Evolutionary conservation across 2,888 invertebrate genomes (phyloP).

Genomic region (Torymus texanus): DNA sequence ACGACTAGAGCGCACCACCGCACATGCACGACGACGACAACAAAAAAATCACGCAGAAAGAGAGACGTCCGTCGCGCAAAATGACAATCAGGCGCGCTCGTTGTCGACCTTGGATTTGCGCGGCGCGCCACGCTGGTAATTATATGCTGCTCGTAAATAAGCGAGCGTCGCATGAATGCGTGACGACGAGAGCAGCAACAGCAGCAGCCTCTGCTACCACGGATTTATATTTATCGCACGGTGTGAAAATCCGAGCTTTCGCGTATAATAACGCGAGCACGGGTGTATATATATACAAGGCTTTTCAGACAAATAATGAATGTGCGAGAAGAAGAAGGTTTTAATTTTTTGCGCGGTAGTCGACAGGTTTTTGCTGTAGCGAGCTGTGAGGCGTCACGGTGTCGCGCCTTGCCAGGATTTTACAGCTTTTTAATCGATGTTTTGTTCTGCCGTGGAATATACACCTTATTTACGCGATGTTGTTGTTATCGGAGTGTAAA

Average conservation of each 20-base stretch:
- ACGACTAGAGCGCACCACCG: neutral
- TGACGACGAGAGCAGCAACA: constrained; percentile 32
- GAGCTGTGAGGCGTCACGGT: no score
- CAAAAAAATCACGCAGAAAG: neutral
- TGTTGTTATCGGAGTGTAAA: no score
- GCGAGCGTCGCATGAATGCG: constrained; percentile 45
- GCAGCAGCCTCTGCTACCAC: constrained; percentile 12
- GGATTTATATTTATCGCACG: constrained; percentile 38
- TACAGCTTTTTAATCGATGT: no score
- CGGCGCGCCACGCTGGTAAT: constrained; percentile 30
- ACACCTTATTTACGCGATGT: no score
- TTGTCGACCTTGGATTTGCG: constrained; percentile 54
- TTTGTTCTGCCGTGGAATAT: no score
- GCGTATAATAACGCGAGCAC: constrained; percentile 21
- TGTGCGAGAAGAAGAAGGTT: no score
- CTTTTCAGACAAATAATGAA: no score
- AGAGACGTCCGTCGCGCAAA: constrained; percentile 32
- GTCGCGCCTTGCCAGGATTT: no score
- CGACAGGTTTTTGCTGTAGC: no score
- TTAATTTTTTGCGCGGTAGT: no score
- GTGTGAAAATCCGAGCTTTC: constrained; percentile 53
- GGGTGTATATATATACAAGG: no score
- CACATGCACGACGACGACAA: neutral
- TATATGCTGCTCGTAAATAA: constrained; percentile 55
- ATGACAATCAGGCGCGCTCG: constrained; percentile 46